These are phyloP conservation scores for Agrochola circellaris DNA, from an alignment of 2,888 invertebrate species.

Conservation along the genomic window DNA sequence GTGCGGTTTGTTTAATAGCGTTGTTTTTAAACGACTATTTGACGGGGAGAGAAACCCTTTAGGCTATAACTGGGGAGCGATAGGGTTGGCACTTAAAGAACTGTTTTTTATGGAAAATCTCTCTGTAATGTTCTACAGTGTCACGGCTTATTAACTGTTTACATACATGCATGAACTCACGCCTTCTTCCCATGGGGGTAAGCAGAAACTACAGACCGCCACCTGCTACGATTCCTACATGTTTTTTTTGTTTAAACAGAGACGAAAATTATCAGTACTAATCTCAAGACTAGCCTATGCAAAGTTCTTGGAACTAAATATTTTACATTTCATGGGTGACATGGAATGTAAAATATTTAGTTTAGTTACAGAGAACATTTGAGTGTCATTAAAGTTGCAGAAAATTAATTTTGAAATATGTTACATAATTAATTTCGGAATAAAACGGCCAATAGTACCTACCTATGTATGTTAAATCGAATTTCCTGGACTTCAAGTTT, in stretches of 20 bases:
- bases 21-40: slow-evolving; percentile 90
- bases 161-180: too few species aligned
- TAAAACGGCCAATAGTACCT: too few species aligned
- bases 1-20: slow-evolving; percentile 89
- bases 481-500: too few species aligned
- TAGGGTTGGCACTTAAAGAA: slow-evolving; percentile 77
- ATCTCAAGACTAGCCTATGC: neutral
- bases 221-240: too few species aligned
- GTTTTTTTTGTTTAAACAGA: neutral
- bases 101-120: neutral
- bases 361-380: too few species aligned
- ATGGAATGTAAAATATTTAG: too few species aligned
- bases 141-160: too few species aligned
- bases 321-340: neutral
- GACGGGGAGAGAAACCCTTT: slow-evolving; percentile 85
- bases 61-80: slow-evolving; percentile 81
- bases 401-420: neutral
- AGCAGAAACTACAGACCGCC: too few species aligned
- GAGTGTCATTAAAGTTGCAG: too few species aligned
- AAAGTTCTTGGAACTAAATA: neutral
- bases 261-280: neutral
- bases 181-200: too few species aligned
- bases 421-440: too few species aligned
- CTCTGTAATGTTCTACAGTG: neutral
- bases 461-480: too few species aligned